Base-by-base conservation (phyloP, 1,140 invertebrate species). In the Carcinoscorpius rotundicauda region DNA sequence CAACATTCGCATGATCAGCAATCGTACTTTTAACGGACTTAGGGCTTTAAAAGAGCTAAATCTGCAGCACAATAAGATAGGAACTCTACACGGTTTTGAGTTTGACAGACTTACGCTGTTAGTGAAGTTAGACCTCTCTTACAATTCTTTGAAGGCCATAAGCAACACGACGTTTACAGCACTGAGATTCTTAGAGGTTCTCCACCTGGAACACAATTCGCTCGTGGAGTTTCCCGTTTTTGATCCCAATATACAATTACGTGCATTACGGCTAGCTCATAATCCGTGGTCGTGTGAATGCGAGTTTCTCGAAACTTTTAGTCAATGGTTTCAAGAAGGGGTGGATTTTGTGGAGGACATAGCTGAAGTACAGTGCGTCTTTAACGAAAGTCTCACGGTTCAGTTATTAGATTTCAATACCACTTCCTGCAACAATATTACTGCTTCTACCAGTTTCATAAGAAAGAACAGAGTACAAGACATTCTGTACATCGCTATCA, bases 21-120 rank as follows among this genome's bases (percentile, higher is more conserved):
- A 94, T 77, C 86, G 89, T 72, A 92, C 91, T 4, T 95, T 95
- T 78, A 91, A 87, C 76, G 91, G 91, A 52, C 81, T 91, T 70
- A 84, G 84, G 71, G 79, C 85, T 66, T 78, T 94, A 69, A 82
- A 83, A 61, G 82, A 89, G 55, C 70, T 80, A 0, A 72, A 73
- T 10, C 80, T 94, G 71, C 89, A 93, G 77, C 85, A 88, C 72
- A 95, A 95, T 76, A 81, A 84, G 62, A 84, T 94, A 10, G 84
- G 86, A 71, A 82, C 86, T 66, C 77, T 95, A 63, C 78, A 86
- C 61, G 91, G 90, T 52, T 89, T 86, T 74, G 91, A 93, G 78
- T 85, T 95, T 73, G 85, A 86, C 65, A 85, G 86, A 62, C 76
- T 94, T 68, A 86, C 72, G 8, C 58, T 71, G 49, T 80, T 94